Base-by-base conservation (phyloP, 2,797 vertebrate species). In the Allobates femoralis region DNA sequence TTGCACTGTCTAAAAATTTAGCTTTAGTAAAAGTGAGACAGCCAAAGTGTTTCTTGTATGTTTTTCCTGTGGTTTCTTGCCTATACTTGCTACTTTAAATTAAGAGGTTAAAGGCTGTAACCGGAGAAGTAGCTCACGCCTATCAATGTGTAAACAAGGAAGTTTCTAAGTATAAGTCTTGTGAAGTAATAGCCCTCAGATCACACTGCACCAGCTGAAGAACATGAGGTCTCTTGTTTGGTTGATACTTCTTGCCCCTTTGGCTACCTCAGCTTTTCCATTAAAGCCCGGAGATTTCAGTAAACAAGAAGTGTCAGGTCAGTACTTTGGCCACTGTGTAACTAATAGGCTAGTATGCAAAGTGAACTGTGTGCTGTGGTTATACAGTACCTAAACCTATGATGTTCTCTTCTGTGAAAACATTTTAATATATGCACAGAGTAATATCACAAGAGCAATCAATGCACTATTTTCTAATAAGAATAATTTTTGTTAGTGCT, bases 131-230 rank as follows among this genome's bases (percentile, higher is more conserved):
- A 66, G 26, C 51, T 60, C 19, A 71, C 60, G n/a, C n/a, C 4
- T 23, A 30, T 12, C 50, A 55, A 34, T 71, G 50, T 30, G 81
- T 79, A 87, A 87, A 87, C 86, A 79, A 79, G 86, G 86, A 87
- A 87, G 86, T 79, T 37, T 82, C 26, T 79, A 58, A 75, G 34
- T 69, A 10, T 46, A 32, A 69, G 34, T 87, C 16, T 51, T 30
- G 58, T 26, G 64, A 28, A 83, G 64, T 21, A 30, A 32, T 69
- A 50, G n/a, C 41, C 10, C 15, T 71, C 16, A 28, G 75, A 30
- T 23, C 30, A 3, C 75, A 58, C 60, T 50, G 30, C 51, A 34
- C 50, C 32, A 51, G 51, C 60, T 18, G 23, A 32, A 60, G 53
- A 56, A 76, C 15, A 87, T 87, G 86, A 66, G 37, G 0, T 6